phyloP scores from a whole-genome alignment of 1,140 invertebrate genomes.

The Zophobas morio region DNA sequence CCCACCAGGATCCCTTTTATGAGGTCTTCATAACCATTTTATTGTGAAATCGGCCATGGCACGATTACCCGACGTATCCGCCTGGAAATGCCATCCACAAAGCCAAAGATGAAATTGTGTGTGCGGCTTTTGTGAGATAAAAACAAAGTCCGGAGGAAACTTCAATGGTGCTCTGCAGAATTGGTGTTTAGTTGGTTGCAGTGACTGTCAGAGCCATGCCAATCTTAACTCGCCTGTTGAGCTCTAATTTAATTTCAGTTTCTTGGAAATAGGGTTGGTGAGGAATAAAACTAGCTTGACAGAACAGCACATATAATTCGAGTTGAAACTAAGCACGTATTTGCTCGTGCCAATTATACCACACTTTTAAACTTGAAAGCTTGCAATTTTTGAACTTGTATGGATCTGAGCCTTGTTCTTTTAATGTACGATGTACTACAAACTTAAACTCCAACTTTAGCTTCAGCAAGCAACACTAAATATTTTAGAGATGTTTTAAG shows the following conservation, averaged over 20 bases:
- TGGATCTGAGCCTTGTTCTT: too few species aligned
- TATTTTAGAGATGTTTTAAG: too few species aligned
- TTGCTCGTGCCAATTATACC: slow-evolving; percentile 3
- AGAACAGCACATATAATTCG: slow-evolving; percentile 31
- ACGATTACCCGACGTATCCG: not conserved
- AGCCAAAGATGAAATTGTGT: slow-evolving; percentile 3
- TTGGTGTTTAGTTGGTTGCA: slow-evolving; percentile 25
- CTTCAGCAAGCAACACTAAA: too few species aligned
- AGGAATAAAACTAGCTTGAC: slow-evolving; percentile 33
- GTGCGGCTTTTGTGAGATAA: slow-evolving; percentile 7
- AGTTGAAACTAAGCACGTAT: slow-evolving; percentile 16
- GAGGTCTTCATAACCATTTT: too few species aligned
- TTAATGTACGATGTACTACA: too few species aligned
- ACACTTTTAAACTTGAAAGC: not conserved
- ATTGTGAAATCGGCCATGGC: not conserved
- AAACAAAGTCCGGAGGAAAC: not conserved
- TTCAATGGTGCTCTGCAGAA: not conserved
- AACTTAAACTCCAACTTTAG: too few species aligned
- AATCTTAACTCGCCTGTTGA: slow-evolving; percentile 38
- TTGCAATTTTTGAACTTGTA: too few species aligned
- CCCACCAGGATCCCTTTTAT: too few species aligned
- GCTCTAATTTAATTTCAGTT: slow-evolving; percentile 34
- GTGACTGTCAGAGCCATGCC: slow-evolving; percentile 24
- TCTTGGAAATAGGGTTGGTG: slow-evolving; percentile 6
- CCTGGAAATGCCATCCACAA: not conserved